Evolutionary conservation across 1,140 invertebrate species (phyloP).

Genomic region (Epicauta chinensis): DNA sequence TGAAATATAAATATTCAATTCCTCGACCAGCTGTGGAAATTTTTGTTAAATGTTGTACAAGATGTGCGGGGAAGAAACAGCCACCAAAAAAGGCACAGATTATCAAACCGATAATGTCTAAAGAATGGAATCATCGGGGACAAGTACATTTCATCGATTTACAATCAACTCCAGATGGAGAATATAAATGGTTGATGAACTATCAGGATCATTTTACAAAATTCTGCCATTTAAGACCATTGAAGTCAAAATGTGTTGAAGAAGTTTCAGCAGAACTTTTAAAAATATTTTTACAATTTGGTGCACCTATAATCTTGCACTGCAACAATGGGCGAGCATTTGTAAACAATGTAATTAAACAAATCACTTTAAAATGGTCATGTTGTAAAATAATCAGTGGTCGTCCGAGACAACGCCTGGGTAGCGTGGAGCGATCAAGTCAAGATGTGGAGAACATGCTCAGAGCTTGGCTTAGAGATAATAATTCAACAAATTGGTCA

Average conservation of each 20-base stretch:
- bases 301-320: slow-evolving; percentile 31
- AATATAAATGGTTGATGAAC: slow-evolving; percentile 42
- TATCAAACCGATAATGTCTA: no score
- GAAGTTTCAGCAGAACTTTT: slow-evolving; percentile 29
- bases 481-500: slow-evolving; percentile 23
- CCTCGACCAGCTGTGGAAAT: not conserved
- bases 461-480: slow-evolving; percentile 20
- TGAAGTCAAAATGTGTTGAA: slow-evolving; percentile 33
- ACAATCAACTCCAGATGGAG: slow-evolving; percentile 39
- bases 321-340: slow-evolving; percentile 28
- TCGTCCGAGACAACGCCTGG: slow-evolving; percentile 29
- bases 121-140: not conserved
- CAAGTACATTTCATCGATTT: slow-evolving; percentile 46
- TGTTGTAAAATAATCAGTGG: slow-evolving; percentile 24
- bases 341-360: slow-evolving; percentile 18
- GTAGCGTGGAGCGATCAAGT: slow-evolving; percentile 26
- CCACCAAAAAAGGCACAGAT: no score
- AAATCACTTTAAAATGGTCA: slow-evolving; percentile 25
- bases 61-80: no score
- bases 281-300: slow-evolving; percentile 38
- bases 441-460: slow-evolving; percentile 25
- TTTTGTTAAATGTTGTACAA: not conserved
- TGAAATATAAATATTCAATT: slow-evolving; percentile 8
- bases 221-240: slow-evolving; percentile 34
- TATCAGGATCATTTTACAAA: slow-evolving; percentile 46